Conservation (phyloP, 2,888 invertebrate species). For the Emmelina monodactyla region DNA sequence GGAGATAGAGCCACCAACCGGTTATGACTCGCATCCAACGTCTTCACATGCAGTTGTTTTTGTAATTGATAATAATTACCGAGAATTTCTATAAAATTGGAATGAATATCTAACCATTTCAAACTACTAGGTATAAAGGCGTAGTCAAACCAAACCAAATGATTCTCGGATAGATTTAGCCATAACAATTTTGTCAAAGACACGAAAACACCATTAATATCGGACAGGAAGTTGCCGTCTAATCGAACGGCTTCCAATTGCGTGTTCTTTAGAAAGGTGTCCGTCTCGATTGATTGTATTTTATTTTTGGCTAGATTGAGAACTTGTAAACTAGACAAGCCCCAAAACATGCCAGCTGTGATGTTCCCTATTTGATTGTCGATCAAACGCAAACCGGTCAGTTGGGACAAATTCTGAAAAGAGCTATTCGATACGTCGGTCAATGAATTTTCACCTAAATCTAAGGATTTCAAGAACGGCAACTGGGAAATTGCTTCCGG, state of each 20-base stretch:
- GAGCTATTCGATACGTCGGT: constrained; percentile 82
- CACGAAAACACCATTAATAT: constrained; percentile 90
- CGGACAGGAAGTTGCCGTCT: constrained; percentile 86
- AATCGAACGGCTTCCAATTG: constrained; percentile 87
- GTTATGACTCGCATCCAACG: constrained; percentile 89
- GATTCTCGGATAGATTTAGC: constrained; percentile 90
- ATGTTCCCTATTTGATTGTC: constrained; percentile 90
- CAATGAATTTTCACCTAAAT: constrained; percentile 91
- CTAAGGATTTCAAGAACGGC: constrained; percentile 85
- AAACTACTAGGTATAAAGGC: constrained; percentile 88
- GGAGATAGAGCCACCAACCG: constrained; percentile 80
- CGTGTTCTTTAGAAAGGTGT: constrained; percentile 83
- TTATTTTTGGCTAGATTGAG: constrained; percentile 91
- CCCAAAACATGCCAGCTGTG: constrained; percentile 87
- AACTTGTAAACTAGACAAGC: constrained; percentile 82
- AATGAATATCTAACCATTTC: constrained; percentile 89
- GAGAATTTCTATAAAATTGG: constrained; percentile 85
- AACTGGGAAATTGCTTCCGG: constrained; percentile 86
- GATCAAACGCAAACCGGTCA: constrained; percentile 87
- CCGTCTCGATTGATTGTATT: constrained; percentile 83
- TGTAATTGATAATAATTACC: constrained; percentile 89
- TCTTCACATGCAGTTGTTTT: constrained; percentile 79
- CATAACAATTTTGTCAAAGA: constrained; percentile 82
- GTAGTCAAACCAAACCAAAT: constrained; percentile 92
- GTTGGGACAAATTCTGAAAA: constrained; percentile 83